Conservation (phyloP, 2,113 vertebrate genomes). For the Xenus cinereus region DNA sequence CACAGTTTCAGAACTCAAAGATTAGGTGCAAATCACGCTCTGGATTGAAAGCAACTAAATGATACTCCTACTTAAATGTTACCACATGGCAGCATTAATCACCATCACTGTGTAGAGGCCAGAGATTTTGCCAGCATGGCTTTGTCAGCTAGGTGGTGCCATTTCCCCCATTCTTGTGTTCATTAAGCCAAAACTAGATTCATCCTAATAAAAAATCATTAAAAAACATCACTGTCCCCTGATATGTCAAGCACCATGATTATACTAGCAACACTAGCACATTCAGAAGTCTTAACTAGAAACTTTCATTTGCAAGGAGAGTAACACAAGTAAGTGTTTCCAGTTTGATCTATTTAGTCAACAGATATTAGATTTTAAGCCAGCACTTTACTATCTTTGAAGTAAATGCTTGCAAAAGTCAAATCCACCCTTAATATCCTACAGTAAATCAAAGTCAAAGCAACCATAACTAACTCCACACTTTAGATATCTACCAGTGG, state of each 20-base stretch:
- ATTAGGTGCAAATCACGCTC: background rate
- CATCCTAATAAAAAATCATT: background rate
- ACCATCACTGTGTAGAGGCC: accelerated
- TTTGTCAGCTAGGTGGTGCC: conserved; percentile 7
- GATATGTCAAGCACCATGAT: background rate
- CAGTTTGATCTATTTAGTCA: background rate
- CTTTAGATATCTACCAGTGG: background rate
- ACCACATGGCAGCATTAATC: background rate
- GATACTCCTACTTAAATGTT: background rate
- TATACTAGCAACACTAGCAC: background rate
- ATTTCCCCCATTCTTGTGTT: background rate
- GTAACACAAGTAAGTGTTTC: background rate
- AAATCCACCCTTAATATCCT: background rate
- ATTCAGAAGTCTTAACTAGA: background rate
- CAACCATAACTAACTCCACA: background rate
- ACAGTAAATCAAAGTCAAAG: background rate
- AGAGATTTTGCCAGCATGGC: background rate
- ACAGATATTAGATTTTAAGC: background rate
- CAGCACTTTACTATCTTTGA: background rate
- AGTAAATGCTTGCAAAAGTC: background rate
- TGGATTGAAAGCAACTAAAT: background rate
- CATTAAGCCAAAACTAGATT: background rate
- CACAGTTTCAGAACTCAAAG: background rate
- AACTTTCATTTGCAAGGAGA: background rate
- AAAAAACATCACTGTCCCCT: background rate